Conservation (phyloP, 2,888 invertebrate species). For the Vesta saturnalis region DNA sequence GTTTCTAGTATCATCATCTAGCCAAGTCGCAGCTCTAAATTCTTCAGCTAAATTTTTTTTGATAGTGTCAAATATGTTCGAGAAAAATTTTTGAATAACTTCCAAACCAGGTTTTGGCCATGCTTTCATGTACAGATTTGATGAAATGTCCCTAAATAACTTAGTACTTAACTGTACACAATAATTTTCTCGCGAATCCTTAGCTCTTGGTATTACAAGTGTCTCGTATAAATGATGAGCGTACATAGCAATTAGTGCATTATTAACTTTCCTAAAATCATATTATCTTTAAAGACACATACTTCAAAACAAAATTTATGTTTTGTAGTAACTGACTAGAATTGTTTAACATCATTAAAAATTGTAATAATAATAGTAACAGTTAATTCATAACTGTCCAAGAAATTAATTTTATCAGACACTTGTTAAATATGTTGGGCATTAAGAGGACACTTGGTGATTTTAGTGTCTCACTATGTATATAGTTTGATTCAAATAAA, state of each 20-base stretch:
- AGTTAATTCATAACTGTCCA: too few species aligned
- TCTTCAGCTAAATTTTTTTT: slow-evolving; percentile 32
- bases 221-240: slow-evolving; percentile 48
- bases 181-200: slow-evolving; percentile 38
- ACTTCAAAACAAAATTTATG: too few species aligned
- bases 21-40: slow-evolving; percentile 37
- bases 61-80: slow-evolving; percentile 38
- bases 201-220: slow-evolving; percentile 43
- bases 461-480: too few species aligned
- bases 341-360: too few species aligned
- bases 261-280: slow-evolving; percentile 43
- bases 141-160: slow-evolving; percentile 45
- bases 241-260: slow-evolving; percentile 48
- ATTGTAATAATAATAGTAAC: too few species aligned
- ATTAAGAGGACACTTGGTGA: too few species aligned
- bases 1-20: slow-evolving; percentile 35
- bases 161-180: slow-evolving; percentile 44
- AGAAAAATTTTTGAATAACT: slow-evolving; percentile 26
- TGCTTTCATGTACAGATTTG: slow-evolving; percentile 40
- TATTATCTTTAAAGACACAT: background rate
- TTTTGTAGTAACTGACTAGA: too few species aligned
- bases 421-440: too few species aligned
- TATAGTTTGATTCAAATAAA: too few species aligned
- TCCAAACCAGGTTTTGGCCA: slow-evolving; percentile 20
- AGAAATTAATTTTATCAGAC: too few species aligned